Conservation (phyloP, 1,140 invertebrate species). For the Anagrus nilaparvatae region DNA sequence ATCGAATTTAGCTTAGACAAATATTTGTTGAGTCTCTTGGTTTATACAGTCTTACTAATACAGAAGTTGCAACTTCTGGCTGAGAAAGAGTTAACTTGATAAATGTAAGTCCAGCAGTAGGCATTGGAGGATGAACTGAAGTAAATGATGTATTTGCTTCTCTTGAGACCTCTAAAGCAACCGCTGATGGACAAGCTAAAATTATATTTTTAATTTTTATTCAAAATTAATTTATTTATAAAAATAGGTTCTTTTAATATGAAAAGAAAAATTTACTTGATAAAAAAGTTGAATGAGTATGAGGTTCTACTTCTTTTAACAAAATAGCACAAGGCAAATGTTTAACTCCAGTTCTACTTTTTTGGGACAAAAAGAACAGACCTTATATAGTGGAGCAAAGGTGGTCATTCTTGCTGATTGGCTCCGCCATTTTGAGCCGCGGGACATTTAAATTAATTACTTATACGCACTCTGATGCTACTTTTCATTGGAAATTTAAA, state of each 20-base stretch:
- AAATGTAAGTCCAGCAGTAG: constrained; percentile 74
- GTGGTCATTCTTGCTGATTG: too few species aligned
- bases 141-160: constrained; percentile 48
- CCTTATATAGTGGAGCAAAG: too few species aligned
- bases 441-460: too few species aligned
- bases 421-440: too few species aligned
- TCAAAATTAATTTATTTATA: too few species aligned
- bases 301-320: constrained; percentile 79
- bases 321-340: constrained; percentile 83
- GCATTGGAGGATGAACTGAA: constrained; percentile 60
- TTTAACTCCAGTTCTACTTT: too few species aligned
- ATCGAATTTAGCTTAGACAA: constrained; percentile 75
- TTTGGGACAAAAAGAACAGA: too few species aligned
- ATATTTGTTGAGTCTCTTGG: constrained; percentile 80
- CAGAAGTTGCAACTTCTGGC: constrained; percentile 66
- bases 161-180: constrained; percentile 65
- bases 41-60: constrained; percentile 58
- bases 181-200: constrained; percentile 77
- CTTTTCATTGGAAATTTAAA: too few species aligned
- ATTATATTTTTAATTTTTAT: constrained; percentile 13
- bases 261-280: constrained; percentile 49
- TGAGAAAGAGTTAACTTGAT: constrained; percentile 72
- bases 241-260: not conserved
- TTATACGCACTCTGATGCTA: too few species aligned
- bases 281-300: constrained; percentile 74